Base-by-base conservation (phyloP, 2,113 vertebrate species). In the Ailuropoda melanoleuca region DNA sequence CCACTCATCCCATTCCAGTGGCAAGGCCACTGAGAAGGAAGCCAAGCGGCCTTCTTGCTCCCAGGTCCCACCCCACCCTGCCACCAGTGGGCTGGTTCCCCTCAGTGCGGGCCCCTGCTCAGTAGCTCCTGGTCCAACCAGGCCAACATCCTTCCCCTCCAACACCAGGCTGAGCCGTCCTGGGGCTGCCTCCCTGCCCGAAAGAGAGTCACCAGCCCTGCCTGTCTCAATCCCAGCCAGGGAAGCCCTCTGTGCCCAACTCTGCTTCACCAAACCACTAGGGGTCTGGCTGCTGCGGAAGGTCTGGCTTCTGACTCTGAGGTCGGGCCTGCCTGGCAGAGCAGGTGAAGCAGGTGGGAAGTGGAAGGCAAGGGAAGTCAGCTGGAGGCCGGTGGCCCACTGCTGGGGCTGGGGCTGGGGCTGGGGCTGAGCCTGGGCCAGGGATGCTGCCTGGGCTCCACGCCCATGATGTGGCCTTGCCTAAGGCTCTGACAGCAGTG, bases 301-400 rank as follows among this genome's bases (percentile, higher is more conserved):
- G 48, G 6, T 56, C 64, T 89, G 12, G 6, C 39, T 68, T 15
- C 17, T 19, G 37, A 46, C 37, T 78, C 64, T 53, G 17, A 3
- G 2, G 17, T 43, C n/a, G 34, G 56, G 43, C 75, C 66, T 80
- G 55, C 80, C 91, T 14, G 12, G 4, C 8, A 39, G 48, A 56
- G 56, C 34, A 29, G 8, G 21, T 5, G 39, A 4, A 0, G 0
- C 46, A 72, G 34, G 34, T 7, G 24, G 13, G 2, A 43, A 39
- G 13, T 1, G 11, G 29, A 31, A 55, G 29, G 50, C 29, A 55
- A 88, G 48, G 23, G 46, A 19, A 21, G 88, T 8, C 56, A 53
- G 15, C 15, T 10, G 34, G 43, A 64, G 83, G 4, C 8, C 31
- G 15, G n/a, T 2, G 19, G 66, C 34, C 55, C 70, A 74, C 29